Base-by-base conservation (phyloP, 1,140 invertebrate species). In the Ditylenchus dipsaci region DNA sequence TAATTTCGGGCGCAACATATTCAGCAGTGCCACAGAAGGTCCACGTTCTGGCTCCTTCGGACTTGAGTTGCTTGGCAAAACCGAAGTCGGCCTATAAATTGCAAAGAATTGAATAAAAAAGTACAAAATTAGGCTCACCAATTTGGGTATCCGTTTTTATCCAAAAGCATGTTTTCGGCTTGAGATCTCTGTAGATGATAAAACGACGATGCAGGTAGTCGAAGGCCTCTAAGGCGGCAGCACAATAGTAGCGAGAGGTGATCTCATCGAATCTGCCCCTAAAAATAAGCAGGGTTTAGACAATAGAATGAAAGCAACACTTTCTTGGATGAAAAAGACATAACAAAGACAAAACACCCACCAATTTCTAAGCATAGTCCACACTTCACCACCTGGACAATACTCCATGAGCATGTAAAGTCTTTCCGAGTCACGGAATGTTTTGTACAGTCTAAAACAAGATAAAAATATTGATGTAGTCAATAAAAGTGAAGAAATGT, bases 221-320 rank as follows among this genome's bases (percentile, higher is more conserved):
- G 42, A 76, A 79, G 7, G 75, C 75, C 45, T 76, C 75, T 38
- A 76, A 38, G 9, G 75, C 75, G 9, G 76, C 77, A n/a, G 77
- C 77, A 67, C 76, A 76, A 62, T 79, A 76, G 67, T 71, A 76
- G 45, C 68, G 72, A 7, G 75, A 73, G 23, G 77, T 76, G 21
- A 43, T 42, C 65, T 77, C 93, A 83, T 97, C 75, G 45, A 97
- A 84, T 96, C 95, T 42, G 69, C 78, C 86, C 11, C 63, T 65
- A 64, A 65, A 65, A 26, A 59, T 3, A 21, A 38, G 33, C 11
- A 38, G 33, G 3, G 33, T 38, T 11, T 11, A 38, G 33, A 38
- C 3, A 11, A 5, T 38, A 5, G 33, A 11, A 38, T 5, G 33
- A 5, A 38, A 3, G 3, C 33, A 38, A 3, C 11, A 38, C 3